phyloP scores from a whole-genome alignment of 2,888 invertebrate genomes.

The Sarcophaga subvicina region DNA sequence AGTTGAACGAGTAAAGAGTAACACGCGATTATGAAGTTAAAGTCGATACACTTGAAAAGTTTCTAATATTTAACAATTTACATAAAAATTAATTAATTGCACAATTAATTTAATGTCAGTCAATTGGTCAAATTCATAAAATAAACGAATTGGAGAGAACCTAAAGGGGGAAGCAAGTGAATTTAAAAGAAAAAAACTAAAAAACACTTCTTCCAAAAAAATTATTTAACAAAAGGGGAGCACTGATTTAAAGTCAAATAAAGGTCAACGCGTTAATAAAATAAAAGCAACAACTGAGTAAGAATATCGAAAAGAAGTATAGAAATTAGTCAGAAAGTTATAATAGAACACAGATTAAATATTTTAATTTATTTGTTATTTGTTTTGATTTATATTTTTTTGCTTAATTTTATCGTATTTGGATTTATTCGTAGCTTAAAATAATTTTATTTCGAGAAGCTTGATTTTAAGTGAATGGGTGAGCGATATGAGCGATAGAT shows the following conservation, averaged over 20 bases:
- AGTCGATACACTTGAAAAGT: conserved; percentile 29
- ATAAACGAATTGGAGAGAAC: conserved; percentile 35
- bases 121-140: conserved; percentile 68
- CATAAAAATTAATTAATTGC: conserved; percentile 64
- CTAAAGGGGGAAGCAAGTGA: conserved; percentile 67
- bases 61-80: conserved; percentile 57
- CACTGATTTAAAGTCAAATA: conserved; percentile 40
- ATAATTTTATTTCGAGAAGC: neutral
- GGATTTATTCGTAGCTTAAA: conserved; percentile 14
- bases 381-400: conserved; percentile 13
- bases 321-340: conserved; percentile 16
- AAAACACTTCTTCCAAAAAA: conserved; percentile 64
- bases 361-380: conserved; percentile 13
- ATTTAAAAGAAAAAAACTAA: conserved; percentile 53
- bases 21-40: conserved; percentile 33
- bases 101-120: conserved; percentile 67
- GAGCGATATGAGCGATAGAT: conserved; percentile 49
- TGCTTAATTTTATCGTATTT: conserved; percentile 2
- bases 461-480: conserved; percentile 9
- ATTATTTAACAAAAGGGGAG: neutral
- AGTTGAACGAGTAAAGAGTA: conserved; percentile 24
- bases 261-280: conserved; percentile 60
- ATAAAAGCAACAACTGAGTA: neutral
- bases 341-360: conserved; percentile 27
- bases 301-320: neutral